phyloP scores from a whole-genome alignment of 2,113 vertebrate species.

The Crotalus helleri region DNA sequence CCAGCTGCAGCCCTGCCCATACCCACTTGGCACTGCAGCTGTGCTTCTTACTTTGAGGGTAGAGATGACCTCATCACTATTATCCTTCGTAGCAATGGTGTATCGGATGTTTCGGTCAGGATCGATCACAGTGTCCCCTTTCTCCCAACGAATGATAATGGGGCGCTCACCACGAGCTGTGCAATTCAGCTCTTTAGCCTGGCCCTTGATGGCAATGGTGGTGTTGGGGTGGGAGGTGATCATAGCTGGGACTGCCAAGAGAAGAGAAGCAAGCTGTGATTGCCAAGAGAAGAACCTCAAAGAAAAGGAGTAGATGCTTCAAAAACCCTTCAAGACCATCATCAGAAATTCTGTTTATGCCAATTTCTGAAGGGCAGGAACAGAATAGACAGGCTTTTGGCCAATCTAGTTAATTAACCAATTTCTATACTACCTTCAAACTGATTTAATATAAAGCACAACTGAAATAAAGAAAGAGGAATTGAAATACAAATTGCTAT shows the following conservation, averaged over 20 bases:
- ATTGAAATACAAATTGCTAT: neutral
- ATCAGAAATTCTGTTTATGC: neutral
- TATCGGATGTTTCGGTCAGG: conserved; percentile 92
- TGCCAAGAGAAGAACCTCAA: neutral
- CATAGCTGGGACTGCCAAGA: conserved; percentile 87
- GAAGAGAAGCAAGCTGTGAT: neutral
- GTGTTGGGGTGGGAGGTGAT: conserved; percentile 99
- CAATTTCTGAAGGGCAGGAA: neutral
- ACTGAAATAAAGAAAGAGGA: neutral
- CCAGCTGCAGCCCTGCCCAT: no score
- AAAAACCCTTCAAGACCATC: neutral
- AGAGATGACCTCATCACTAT: conserved; percentile 92
- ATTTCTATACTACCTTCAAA: neutral
- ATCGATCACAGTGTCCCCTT: conserved; percentile 95
- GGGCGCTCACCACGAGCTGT: conserved; percentile 92
- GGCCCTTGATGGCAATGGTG: conserved; percentile 96
- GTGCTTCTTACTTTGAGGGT: conserved; percentile 84
- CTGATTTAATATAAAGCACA: neutral
- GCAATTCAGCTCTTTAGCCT: conserved; percentile 95
- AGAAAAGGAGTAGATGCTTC: no score
- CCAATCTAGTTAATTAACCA: neutral
- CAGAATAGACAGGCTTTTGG: neutral
- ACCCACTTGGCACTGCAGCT: no score
- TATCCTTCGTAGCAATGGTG: conserved; percentile 92
- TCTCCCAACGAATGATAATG: conserved; percentile 99